phyloP scores from a whole-genome alignment of 1,140 invertebrate species.

The Aphelinus atriplicis region DNA sequence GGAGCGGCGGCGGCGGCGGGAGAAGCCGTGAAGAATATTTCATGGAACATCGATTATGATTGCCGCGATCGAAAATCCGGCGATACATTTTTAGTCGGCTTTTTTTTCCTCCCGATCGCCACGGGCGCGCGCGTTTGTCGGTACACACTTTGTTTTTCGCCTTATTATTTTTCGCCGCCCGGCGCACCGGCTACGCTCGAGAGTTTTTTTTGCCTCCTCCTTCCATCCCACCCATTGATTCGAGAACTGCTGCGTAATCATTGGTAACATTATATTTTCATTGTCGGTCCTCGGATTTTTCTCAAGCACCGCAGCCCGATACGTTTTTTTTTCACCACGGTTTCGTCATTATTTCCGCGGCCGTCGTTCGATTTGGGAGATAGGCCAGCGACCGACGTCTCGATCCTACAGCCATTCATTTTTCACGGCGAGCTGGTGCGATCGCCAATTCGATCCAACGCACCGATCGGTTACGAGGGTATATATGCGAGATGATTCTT shows the following conservation, averaged over 20 bases:
- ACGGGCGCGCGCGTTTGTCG: conserved; percentile 13
- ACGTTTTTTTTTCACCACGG: neutral
- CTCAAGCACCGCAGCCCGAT: too few species aligned
- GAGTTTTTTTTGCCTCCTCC: neutral
- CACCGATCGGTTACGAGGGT: too few species aligned
- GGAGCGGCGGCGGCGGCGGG: conserved; percentile 5
- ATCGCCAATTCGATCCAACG: neutral
- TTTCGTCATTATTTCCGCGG: conserved; percentile 17
- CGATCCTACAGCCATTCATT: neutral
- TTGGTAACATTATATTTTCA: conserved; percentile 38
- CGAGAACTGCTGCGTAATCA: conserved; percentile 33
- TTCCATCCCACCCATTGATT: neutral
- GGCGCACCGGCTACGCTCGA: neutral
- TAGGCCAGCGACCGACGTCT: neutral
- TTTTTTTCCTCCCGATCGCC: neutral
- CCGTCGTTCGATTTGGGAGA: neutral
- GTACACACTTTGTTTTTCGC: conserved; percentile 20
- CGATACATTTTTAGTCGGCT: conserved; percentile 22
- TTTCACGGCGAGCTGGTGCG: neutral
- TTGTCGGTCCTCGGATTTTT: neutral
- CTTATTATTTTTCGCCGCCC: conserved; percentile 23
- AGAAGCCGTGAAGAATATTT: conserved; percentile 40
- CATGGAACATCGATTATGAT: conserved; percentile 42
- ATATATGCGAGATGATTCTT: too few species aligned
- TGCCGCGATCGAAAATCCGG: conserved; percentile 27